Conservation (phyloP, 1,140 invertebrate genomes). For the Drosophila eugracilis region DNA sequence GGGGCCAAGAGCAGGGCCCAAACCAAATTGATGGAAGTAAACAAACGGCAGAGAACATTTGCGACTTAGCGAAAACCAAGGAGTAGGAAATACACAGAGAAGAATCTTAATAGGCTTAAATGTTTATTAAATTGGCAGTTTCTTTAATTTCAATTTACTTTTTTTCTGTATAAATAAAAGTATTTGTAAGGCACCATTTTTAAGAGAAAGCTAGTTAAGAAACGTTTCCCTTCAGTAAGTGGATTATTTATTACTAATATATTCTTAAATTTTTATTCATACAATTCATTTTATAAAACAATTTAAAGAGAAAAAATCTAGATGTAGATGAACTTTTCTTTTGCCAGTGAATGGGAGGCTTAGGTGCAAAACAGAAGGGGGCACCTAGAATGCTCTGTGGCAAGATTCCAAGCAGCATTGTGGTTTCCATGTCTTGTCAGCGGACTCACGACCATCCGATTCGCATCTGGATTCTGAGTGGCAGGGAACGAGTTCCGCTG, state of each 20-base stretch:
- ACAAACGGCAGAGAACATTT: constrained; percentile 25
- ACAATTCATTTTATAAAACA: no score
- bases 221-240: no score
- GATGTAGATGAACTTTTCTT: no score
- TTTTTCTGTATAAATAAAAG: no score
- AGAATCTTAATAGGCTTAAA: no score
- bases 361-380: neutral
- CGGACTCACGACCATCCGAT: constrained; percentile 47
- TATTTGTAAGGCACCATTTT: no score
- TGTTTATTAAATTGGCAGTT: no score
- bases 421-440: constrained; percentile 31
- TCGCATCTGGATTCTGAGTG: constrained; percentile 45
- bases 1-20: constrained; percentile 8
- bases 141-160: no score
- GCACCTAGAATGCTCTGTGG: neutral
- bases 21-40: constrained; percentile 27
- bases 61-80: constrained; percentile 6
- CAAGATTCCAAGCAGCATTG: constrained; percentile 3
- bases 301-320: no score
- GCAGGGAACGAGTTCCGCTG: constrained; percentile 45
- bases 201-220: no score
- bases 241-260: no score
- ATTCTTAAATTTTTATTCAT: no score
- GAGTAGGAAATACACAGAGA: constrained; percentile 10
- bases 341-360: neutral